These are phyloP conservation scores for Forficula auricularia DNA, from an alignment of 1,140 invertebrate genomes.

Conservation along the genomic window DNA sequence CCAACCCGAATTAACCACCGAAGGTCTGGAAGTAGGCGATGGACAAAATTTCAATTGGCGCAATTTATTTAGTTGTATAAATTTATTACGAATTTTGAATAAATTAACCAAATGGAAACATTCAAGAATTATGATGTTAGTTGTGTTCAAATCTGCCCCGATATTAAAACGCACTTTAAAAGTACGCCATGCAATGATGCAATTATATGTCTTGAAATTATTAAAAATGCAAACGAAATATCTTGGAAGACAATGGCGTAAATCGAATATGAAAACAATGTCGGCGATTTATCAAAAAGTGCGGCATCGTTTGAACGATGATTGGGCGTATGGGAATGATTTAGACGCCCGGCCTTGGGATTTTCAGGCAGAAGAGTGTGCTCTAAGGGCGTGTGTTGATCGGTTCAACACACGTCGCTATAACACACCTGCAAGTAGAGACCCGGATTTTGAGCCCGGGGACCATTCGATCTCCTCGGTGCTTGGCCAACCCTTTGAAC, in stretches of 20 bases:
- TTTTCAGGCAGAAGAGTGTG: conserved; percentile 96
- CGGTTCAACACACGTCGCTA: conserved; percentile 90
- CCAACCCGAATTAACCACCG: conserved; percentile 81
- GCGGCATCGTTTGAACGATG: conserved; percentile 85
- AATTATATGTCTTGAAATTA: conserved; percentile 93
- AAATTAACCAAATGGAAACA: conserved; percentile 99
- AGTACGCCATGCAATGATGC: conserved; percentile 92
- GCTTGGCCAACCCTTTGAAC: conserved; percentile 53
- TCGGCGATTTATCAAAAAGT: conserved; percentile 98
- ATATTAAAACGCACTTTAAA: conserved; percentile 93
- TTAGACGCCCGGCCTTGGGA: conserved; percentile 95
- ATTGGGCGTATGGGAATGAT: conserved; percentile 99
- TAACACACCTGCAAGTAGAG: conserved; percentile 18
- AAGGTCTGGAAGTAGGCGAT: conserved; percentile 82
- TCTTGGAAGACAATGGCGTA: conserved; percentile 95
- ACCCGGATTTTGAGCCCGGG: conserved; percentile 63
- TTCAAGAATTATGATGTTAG: conserved; percentile 98
- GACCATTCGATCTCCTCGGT: conserved; percentile 74
- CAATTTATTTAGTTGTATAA: conserved; percentile 97
- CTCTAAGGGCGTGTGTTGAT: conserved; percentile 80
- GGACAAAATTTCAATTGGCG: conserved; percentile 83
- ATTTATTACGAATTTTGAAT: conserved; percentile 89
- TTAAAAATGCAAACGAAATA: conserved; percentile 99
- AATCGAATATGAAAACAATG: conserved; percentile 99
- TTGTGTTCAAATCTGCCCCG: conserved; percentile 98